phyloP scores from a whole-genome alignment of 2,797 vertebrate species.

The Pangasius mekongensis region DNA sequence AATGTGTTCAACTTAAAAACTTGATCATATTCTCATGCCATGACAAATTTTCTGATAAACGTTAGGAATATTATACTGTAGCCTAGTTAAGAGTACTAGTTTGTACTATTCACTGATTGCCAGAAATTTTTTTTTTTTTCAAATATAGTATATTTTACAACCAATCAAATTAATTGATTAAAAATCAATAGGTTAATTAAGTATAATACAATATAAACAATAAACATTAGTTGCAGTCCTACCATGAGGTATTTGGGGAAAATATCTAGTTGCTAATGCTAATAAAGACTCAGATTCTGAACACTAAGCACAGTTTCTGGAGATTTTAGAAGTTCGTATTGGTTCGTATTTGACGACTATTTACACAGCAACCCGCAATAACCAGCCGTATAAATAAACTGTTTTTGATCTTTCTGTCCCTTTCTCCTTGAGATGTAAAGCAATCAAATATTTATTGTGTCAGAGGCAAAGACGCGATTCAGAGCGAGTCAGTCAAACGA shows the following conservation, averaged over 20 bases:
- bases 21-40: neutral
- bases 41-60: neutral
- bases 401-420: conserved; percentile 23
- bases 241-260: neutral
- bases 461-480: conserved; percentile 28
- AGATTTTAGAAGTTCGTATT: neutral
- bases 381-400: conserved; percentile 16
- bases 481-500: conserved; percentile 42
- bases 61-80: neutral
- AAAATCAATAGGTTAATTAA: neutral
- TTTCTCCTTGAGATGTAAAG: conserved; percentile 22
- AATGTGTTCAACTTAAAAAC: too few species aligned
- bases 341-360: neutral
- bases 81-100: neutral
- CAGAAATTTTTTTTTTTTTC: neutral
- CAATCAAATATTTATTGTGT: conserved; percentile 51
- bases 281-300: neutral
- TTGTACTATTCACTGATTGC: neutral
- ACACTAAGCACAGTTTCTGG: neutral
- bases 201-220: neutral
- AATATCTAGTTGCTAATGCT: neutral
- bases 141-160: too few species aligned
- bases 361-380: neutral
- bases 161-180: neutral
- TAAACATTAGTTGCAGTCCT: neutral